phyloP scores from a whole-genome alignment of 2,797 vertebrate genomes.

The Anolis apletophallus region DNA sequence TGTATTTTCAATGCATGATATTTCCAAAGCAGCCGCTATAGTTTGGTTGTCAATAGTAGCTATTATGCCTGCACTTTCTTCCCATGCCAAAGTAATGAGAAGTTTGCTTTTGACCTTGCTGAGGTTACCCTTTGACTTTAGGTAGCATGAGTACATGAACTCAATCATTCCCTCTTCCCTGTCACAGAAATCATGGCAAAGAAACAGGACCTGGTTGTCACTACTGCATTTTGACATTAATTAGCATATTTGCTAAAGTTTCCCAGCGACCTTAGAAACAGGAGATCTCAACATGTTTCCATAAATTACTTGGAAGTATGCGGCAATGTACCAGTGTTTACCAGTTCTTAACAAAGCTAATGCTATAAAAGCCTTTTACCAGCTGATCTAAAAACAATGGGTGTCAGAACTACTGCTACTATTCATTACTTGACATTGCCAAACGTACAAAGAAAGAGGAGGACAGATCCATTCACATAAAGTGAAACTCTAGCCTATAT shows the following conservation, averaged over 20 bases:
- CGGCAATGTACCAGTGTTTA: conserved; percentile 19
- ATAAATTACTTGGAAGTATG: conserved; percentile 42
- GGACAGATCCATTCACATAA: background rate
- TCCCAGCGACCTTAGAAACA: conserved; percentile 32
- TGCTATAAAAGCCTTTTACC: background rate
- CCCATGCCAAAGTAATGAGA: conserved; percentile 36
- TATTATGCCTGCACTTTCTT: conserved; percentile 31
- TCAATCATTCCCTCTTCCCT: conserved; percentile 34
- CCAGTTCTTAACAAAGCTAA: conserved; percentile 38
- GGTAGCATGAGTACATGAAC: conserved; percentile 47
- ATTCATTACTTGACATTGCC: background rate
- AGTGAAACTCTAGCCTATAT: background rate
- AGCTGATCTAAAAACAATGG: conserved; percentile 27
- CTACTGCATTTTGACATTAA: conserved; percentile 36
- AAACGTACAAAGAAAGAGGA: background rate
- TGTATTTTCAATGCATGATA: conserved; percentile 29
- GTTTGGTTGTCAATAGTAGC: conserved; percentile 53
- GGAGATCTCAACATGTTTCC: conserved; percentile 34
- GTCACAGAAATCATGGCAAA: conserved; percentile 7
- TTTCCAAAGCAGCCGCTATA: conserved; percentile 33
- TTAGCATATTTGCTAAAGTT: conserved; percentile 52
- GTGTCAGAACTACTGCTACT: conserved; percentile 26
- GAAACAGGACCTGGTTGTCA: conserved; percentile 22
- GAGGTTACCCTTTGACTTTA: conserved; percentile 44
- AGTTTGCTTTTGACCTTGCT: conserved; percentile 34